These are phyloP conservation scores for Trachelus tabidus DNA, from an alignment of 2,888 invertebrate species.

Conservation along the genomic window DNA sequence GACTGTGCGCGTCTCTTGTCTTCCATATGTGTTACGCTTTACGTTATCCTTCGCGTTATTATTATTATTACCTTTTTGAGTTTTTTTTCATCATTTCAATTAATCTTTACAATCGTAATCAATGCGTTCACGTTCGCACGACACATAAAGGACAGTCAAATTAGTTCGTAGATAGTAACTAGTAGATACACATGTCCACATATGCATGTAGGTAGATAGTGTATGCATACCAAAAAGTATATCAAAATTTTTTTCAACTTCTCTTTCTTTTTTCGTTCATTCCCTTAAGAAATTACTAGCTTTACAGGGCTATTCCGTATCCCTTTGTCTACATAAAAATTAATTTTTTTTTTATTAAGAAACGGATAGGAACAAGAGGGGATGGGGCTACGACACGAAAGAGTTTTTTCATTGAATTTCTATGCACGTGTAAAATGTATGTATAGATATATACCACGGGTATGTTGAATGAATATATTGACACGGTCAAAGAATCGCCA, in stretches of 20 bases:
- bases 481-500: background rate
- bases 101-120: background rate
- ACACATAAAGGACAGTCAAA: background rate
- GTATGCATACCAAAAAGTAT: background rate
- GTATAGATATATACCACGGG: background rate
- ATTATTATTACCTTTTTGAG: too few species aligned
- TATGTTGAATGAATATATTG: background rate
- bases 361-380: background rate
- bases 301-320: background rate
- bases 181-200: background rate
- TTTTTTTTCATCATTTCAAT: background rate
- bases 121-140: background rate
- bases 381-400: background rate
- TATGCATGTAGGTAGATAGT: background rate
- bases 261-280: background rate
- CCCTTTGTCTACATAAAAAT: background rate
- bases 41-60: background rate
- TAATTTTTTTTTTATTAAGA: background rate
- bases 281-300: background rate
- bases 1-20: background rate
- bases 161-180: background rate
- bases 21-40: background rate
- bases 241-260: background rate
- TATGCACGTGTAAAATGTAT: background rate
- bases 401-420: background rate